Evolutionary conservation across 2,888 invertebrate genomes (phyloP), one percentile per base, ranked within the genome.

Genomic region (Dynastes maya): DNA sequence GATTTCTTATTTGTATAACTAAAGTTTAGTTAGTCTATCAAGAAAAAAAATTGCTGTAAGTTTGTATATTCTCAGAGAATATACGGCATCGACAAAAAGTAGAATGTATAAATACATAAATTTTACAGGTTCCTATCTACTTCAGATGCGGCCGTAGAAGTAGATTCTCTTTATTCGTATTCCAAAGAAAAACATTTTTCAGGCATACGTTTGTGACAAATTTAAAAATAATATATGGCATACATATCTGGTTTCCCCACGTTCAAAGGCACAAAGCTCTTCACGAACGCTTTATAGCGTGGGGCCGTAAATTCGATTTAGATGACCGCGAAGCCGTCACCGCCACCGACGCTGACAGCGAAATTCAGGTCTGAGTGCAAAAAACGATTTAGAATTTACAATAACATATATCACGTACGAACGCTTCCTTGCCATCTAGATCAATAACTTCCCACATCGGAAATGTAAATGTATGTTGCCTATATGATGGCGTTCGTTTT

Each of bases 301-400:
- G 81, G 79, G 83, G 83, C 83, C 86, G 86, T 87, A 88, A 88
- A 88, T 88, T 88, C 85, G 87, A 88, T 88, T 88, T 86, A 82
- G 87, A 87, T 87, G 88, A 88, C 88, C 88, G 84, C 85, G 83
- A 82, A 70, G 27, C 64, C 71, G 65, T 72, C 65, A 29, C 72
- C 64, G 79, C 85, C 85, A 84, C 85, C 83, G 83, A 82, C 82
- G 83, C 81, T 84, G 85, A 85, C 85, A 84, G 85, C 82, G 80
- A 76, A 63, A 64, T 29, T 37, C 81, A 78, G 79, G 68, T 79
- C 80, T 84, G 84, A 85, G 85, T 85, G 85, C 83, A 86, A 85
- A 86, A 84, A 83, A 82, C 84, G 83, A 85, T 85, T 85, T 77
- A 72, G 79, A 79, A 79, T 79, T 74, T 77, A 79, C 77, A 79